Conservation (phyloP, 2,113 vertebrate genomes). For the Amia ocellicauda region DNA sequence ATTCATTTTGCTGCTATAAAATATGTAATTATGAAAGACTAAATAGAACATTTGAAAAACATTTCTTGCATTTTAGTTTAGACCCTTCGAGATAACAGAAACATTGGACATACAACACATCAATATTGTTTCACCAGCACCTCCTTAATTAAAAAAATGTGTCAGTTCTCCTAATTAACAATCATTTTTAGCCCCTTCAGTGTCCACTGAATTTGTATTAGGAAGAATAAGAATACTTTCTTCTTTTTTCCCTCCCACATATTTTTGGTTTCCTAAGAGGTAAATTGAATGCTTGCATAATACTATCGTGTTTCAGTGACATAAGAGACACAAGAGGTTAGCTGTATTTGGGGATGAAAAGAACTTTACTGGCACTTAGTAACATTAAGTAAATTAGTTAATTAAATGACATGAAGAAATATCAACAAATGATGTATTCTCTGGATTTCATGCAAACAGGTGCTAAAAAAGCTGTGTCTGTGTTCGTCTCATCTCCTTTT, state of each 20-base stretch:
- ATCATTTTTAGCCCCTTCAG: constrained; percentile 66
- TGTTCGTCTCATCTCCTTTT: neutral
- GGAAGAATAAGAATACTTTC: constrained; percentile 62
- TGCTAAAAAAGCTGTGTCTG: constrained; percentile 32
- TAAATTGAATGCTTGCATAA: constrained; percentile 86
- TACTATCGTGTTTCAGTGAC: constrained; percentile 48
- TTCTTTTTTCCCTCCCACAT: constrained; percentile 59
- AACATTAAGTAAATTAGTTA: constrained; percentile 47
- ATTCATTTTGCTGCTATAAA: constrained; percentile 43
- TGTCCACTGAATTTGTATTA: constrained; percentile 70
- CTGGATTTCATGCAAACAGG: constrained; percentile 30
- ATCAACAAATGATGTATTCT: constrained; percentile 29
- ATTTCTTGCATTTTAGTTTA: constrained; percentile 57
- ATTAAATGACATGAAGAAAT: constrained; percentile 37
- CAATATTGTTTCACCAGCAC: constrained; percentile 50
- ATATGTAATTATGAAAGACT: constrained; percentile 53
- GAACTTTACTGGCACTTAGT: constrained; percentile 52
- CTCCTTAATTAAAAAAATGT: constrained; percentile 73
- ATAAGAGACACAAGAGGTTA: constrained; percentile 46
- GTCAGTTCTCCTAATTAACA: constrained; percentile 77
- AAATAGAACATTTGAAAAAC: constrained; percentile 62
- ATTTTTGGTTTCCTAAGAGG: constrained; percentile 76
- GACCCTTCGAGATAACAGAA: constrained; percentile 34
- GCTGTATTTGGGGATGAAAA: constrained; percentile 58
- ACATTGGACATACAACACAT: constrained; percentile 36